phyloP scores from a whole-genome alignment of 2,113 vertebrate species.

The Lasiurus borealis region DNA sequence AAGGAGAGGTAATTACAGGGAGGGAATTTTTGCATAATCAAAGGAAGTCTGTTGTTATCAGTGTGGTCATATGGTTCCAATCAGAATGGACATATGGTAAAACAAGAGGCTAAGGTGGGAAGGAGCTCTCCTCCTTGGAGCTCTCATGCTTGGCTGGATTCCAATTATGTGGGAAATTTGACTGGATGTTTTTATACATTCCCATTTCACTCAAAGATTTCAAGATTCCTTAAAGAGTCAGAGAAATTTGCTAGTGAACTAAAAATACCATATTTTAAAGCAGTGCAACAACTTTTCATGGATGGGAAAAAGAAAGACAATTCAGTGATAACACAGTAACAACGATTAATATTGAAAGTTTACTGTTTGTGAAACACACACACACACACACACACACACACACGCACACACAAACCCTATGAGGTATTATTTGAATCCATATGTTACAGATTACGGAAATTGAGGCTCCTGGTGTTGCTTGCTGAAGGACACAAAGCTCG shows the following conservation, averaged over 20 bases:
- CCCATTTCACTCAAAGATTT: not conserved
- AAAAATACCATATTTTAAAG: not conserved
- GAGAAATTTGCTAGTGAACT: conserved; percentile 3
- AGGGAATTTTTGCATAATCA: conserved; percentile 6
- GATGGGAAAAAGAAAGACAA: not conserved
- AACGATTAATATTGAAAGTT: not conserved
- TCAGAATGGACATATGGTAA: not conserved
- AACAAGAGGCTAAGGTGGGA: not conserved
- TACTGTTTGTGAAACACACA: not conserved
- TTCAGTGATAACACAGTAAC: not conserved
- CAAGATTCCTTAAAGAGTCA: conserved; percentile 11
- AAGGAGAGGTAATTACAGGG: not conserved
- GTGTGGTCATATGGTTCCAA: not conserved
- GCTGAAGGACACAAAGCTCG: not conserved
- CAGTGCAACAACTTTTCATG: not conserved
- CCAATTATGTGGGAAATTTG: not conserved
- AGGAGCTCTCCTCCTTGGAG: not conserved
- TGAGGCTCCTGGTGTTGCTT: not conserved
- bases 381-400: not conserved
- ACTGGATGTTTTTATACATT: not conserved
- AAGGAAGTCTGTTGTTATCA: not conserved
- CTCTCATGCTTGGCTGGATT: not conserved
- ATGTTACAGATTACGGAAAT: not conserved
- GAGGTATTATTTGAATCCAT: not conserved
- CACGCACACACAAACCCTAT: not conserved